These are phyloP conservation scores for Drosophila eohydei DNA, from an alignment of 2,888 invertebrate species.

Conservation along the genomic window DNA sequence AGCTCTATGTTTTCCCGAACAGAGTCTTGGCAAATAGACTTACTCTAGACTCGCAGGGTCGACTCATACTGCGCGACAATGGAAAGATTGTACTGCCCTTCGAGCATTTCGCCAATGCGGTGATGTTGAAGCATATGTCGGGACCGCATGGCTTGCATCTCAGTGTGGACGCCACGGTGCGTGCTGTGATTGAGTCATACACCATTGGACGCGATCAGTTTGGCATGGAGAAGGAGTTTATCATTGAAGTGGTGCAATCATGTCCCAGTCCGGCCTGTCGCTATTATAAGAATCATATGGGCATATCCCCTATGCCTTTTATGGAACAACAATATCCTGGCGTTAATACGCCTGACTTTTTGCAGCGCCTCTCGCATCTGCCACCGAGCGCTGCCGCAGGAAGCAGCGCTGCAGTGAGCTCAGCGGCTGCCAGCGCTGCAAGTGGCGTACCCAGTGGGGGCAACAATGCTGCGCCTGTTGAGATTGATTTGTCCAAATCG, in stretches of 20 bases:
- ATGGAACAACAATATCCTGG: constrained; percentile 84
- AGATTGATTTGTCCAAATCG: constrained; percentile 82
- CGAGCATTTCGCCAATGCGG: constrained; percentile 95
- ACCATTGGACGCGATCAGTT: constrained; percentile 87
- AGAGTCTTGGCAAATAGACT: constrained; percentile 95
- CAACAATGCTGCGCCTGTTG: constrained; percentile 67
- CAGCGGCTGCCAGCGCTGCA: constrained; percentile 56
- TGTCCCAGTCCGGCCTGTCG: constrained; percentile 95
- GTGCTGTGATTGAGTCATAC: constrained; percentile 94
- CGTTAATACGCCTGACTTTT: constrained; percentile 88
- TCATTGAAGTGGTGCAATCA: constrained; percentile 94
- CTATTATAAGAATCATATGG: constrained; percentile 94
- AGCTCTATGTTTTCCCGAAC: not conserved
- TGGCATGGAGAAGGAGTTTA: constrained; percentile 95
- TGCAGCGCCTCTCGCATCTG: constrained; percentile 87
- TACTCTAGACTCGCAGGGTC: constrained; percentile 92
- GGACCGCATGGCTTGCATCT: constrained; percentile 94
- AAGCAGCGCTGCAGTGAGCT: constrained; percentile 44
- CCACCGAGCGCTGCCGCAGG: constrained; percentile 69
- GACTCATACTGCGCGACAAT: constrained; percentile 92
- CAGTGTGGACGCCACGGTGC: constrained; percentile 92
- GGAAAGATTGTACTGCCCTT: constrained; percentile 95
- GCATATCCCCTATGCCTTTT: constrained; percentile 85
- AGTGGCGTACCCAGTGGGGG: constrained; percentile 55
- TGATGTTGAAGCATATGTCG: constrained; percentile 96